These are phyloP conservation scores for Zoanthus sociatus DNA, from an alignment of 92 coral and sea anemone species.

Conservation along the genomic window DNA sequence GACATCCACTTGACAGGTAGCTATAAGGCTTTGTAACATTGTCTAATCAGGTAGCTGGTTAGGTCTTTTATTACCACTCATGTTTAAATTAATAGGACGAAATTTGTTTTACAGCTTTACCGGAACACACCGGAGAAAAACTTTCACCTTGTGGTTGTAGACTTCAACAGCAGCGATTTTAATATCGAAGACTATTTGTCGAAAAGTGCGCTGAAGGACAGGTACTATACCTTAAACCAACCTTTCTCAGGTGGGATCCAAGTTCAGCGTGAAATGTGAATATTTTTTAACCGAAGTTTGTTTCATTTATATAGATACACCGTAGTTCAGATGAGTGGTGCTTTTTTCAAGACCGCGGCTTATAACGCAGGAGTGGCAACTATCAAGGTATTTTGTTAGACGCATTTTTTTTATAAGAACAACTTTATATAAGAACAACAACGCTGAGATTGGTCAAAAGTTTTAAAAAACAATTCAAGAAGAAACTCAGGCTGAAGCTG, in stretches of 20 bases:
- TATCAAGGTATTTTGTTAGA: not conserved
- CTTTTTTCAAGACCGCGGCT: slow-evolving; percentile 42
- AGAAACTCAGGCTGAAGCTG: too few relatives aligned
- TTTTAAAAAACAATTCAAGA: too few relatives aligned
- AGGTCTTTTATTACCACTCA: not conserved
- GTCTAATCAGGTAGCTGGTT: too few relatives aligned
- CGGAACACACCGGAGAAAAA: slow-evolving; percentile 54
- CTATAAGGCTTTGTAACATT: not conserved
- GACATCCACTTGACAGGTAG: too few relatives aligned
- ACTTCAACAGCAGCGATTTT: slow-evolving; percentile 73
- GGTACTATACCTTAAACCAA: slow-evolving; percentile 23
- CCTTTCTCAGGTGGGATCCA: not conserved
- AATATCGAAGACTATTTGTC: slow-evolving; percentile 54
- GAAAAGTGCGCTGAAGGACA: slow-evolving; percentile 39
- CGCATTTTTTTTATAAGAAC: too few relatives aligned
- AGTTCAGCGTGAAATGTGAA: not conserved
- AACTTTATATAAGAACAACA: too few relatives aligned
- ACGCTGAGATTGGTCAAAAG: too few relatives aligned
- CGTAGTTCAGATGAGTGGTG: slow-evolving; percentile 36
- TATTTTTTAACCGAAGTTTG: not conserved
- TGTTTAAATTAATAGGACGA: not conserved
- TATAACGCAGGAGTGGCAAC: slow-evolving; percentile 40
- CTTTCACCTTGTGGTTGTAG: slow-evolving; percentile 65
- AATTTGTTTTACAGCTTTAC: slow-evolving; percentile 46
- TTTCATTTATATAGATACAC: not conserved